Evolutionary conservation across 1,140 invertebrate species (phyloP).

Genomic region (Philaenus spumarius): DNA sequence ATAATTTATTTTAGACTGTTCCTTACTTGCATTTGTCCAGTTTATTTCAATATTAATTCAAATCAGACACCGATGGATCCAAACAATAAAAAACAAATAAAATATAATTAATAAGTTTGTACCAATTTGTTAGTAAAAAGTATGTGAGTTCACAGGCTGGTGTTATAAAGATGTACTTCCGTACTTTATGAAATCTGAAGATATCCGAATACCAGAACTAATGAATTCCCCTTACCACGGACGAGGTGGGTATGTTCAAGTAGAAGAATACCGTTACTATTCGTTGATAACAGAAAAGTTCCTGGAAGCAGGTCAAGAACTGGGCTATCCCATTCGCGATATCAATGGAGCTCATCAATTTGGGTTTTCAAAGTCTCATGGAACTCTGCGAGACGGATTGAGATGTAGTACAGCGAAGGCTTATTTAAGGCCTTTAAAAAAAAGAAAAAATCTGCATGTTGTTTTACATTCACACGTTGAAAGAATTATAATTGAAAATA

Average conservation of each 20-base stretch:
- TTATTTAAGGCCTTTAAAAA: slow-evolving; percentile 71
- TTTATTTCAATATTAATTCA: no score
- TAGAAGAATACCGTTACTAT: slow-evolving; percentile 55
- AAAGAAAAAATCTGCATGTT: slow-evolving; percentile 65
- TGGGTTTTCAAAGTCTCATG: slow-evolving; percentile 65
- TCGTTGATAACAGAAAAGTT: slow-evolving; percentile 56
- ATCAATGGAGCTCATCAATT: slow-evolving; percentile 67
- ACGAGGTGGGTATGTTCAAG: slow-evolving; percentile 54
- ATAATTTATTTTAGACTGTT: no score
- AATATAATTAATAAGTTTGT: no score
- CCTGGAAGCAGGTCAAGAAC: slow-evolving; percentile 57
- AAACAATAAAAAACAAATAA: no score
- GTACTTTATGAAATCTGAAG: slow-evolving; percentile 71
- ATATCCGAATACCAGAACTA: slow-evolving; percentile 55
- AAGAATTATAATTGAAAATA: slow-evolving; percentile 51
- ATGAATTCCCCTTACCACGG: slow-evolving; percentile 58
- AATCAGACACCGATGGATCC: no score
- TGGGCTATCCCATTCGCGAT: slow-evolving; percentile 63
- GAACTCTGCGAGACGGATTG: slow-evolving; percentile 70
- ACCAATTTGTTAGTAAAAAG: no score
- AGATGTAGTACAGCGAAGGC: slow-evolving; percentile 55
- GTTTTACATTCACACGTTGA: slow-evolving; percentile 55
- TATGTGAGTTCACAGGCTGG: slow-evolving; percentile 51
- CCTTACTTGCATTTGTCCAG: no score
- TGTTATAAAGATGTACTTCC: slow-evolving; percentile 69